Evolutionary conservation across 2,888 invertebrate genomes (phyloP).

Genomic region (Candidula unifasciata): DNA sequence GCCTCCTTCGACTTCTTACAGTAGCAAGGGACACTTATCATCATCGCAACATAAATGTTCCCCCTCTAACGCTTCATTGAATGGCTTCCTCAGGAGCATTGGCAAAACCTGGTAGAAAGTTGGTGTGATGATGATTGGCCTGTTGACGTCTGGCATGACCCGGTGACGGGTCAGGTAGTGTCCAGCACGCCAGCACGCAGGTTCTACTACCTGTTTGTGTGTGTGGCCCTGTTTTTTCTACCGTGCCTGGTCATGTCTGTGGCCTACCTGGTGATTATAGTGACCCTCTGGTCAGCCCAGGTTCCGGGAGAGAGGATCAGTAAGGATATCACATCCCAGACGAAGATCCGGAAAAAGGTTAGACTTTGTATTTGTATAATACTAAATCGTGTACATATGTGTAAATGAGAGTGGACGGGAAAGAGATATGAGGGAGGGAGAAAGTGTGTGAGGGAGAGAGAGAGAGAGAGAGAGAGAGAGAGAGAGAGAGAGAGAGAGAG

Average conservation of each 20-base stretch:
- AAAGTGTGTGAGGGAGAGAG: not conserved
- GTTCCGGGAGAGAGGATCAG: constrained; percentile 77
- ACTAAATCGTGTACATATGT: too few relatives aligned
- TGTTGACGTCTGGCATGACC: constrained; percentile 52
- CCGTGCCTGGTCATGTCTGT: constrained; percentile 86
- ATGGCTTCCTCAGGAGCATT: constrained; percentile 77
- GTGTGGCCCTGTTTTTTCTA: constrained; percentile 87
- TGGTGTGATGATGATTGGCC: constrained; percentile 84
- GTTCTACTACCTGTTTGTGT: constrained; percentile 88
- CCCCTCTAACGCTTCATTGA: too few relatives aligned
- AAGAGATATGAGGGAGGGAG: not conserved
- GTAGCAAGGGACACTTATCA: too few relatives aligned
- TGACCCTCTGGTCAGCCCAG: constrained; percentile 81
- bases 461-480: not conserved
- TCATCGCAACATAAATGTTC: not conserved
- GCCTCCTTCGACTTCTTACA: not conserved
- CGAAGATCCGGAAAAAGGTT: constrained; percentile 74
- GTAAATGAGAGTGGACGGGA: too few relatives aligned
- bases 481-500: not conserved
- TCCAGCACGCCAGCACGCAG: constrained; percentile 78
- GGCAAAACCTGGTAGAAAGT: constrained; percentile 87
- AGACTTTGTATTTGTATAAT: not conserved
- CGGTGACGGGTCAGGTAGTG: constrained; percentile 44
- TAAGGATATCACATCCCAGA: constrained; percentile 73
- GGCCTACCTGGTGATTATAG: constrained; percentile 86